Evolutionary conservation across 2,797 vertebrate genomes (phyloP).

Genomic region (Diplodus puntazzo): DNA sequence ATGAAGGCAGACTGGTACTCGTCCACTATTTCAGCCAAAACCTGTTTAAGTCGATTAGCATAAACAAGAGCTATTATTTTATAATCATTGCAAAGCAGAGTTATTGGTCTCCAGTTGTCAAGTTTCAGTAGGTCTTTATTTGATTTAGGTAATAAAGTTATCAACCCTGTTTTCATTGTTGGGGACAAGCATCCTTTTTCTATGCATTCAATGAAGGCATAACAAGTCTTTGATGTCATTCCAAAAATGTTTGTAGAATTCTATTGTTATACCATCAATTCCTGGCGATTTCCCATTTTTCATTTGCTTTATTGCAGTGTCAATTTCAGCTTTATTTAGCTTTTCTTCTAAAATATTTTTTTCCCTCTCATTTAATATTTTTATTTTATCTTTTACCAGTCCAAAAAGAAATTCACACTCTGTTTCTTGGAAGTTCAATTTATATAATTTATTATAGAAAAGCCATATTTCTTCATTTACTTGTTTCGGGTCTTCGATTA

Average conservation of each 20-base stretch:
- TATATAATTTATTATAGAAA: no score
- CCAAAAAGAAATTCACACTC: no score
- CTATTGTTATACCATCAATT: background rate
- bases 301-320: background rate
- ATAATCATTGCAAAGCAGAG: conserved; percentile 18
- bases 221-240: background rate
- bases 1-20: background rate
- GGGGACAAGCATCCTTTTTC: background rate
- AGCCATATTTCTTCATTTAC: no score
- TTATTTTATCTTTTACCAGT: no score
- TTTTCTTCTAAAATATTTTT: no score
- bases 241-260: background rate
- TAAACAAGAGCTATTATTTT: background rate
- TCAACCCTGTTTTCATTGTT: no score
- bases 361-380: no score
- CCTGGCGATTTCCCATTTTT: background rate
- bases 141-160: conserved; percentile 11
- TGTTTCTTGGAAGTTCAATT: no score
- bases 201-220: background rate
- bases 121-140: conserved; percentile 4
- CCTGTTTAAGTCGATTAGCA: background rate
- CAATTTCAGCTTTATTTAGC: no score
- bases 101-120: conserved; percentile 14
- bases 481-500: no score
- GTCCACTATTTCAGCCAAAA: background rate